Conservation (phyloP, 2,113 vertebrate genomes). For the Spea bombifrons region DNA sequence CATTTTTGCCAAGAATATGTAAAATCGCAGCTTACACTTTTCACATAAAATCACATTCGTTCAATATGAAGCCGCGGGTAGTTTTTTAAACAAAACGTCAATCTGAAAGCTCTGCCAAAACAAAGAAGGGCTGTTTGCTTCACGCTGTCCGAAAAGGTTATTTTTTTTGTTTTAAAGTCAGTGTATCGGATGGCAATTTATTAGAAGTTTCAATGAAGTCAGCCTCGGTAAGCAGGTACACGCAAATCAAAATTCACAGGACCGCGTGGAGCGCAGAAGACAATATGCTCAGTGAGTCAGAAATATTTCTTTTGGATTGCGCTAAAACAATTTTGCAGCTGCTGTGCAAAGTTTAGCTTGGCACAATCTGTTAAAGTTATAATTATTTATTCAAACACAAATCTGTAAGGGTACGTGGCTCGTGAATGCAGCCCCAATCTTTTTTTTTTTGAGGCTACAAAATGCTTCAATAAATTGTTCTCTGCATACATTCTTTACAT, state of each 20-base stretch:
- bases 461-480: background rate
- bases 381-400: conserved; percentile 28
- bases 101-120: conserved; percentile 31
- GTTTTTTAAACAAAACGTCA: conserved; percentile 35
- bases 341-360: conserved; percentile 43
- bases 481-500: conserved; percentile 19
- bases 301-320: conserved; percentile 41
- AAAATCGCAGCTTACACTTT: background rate
- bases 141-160: conserved; percentile 44
- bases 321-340: conserved; percentile 42
- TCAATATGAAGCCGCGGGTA: conserved; percentile 21
- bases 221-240: conserved; percentile 45
- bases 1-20: background rate
- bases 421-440: background rate
- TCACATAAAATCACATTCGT: conserved; percentile 17
- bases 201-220: conserved; percentile 34
- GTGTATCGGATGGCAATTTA: conserved; percentile 39
- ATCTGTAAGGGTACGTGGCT: conserved; percentile 3
- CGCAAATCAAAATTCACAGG: conserved; percentile 27
- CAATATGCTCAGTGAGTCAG: conserved; percentile 39
- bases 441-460: conserved; percentile 17
- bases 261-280: conserved; percentile 21
- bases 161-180: conserved; percentile 32
- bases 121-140: conserved; percentile 38
- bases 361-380: conserved; percentile 31